Evolutionary conservation across 2,888 invertebrate genomes (phyloP), one percentile per base, ranked within the genome.

Genomic region (Andricus quercusramuli): DNA sequence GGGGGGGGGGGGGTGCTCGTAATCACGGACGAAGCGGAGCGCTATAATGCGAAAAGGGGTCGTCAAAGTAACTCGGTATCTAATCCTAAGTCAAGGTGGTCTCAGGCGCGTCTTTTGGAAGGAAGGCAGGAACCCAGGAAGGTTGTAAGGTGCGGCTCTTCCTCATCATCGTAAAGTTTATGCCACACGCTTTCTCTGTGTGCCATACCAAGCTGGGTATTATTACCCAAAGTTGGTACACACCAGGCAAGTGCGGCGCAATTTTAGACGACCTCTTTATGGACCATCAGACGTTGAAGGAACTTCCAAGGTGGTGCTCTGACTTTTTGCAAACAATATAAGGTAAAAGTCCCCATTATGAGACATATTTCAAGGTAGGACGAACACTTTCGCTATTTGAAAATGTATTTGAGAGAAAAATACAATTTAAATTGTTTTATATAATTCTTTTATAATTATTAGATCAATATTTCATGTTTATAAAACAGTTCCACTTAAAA

Each of bases 141-240:
- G 86, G 83, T 86, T 86, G 82, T 80, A 78, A 85, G 84, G 78
- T 83, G 84, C 79, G 80, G 83, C 83, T 81, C 84, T 81, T 84
- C 85, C 87, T 88, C 88, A 87, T 88, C 88, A 87, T 87, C 87
- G 85, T 88, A 88, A 88, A 88, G 82, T 88, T 88, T 88, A 88
- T 88, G 85, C 88, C 83, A 82, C 81, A 82, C 67, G 65, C 41
- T 41, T 41, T 66, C n/a, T 32, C 11, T 66, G 41, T 66, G 66
- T 37, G 41, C n/a, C 4, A 66, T 37, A 62, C 15, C 62, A 25
- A 25, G 37, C 66, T 5, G n/a, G 37, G 9, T 66, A n/a, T 37
- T 37, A 66, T 37, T 37, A 66, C n/a, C n/a, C 37, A 5, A 66
- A 66, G n/a, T 66, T 66, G 66, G n/a, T 66, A 37, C n/a, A 66